phyloP scores from a whole-genome alignment of 2,888 invertebrate species.

The Epinotia demarniana region DNA sequence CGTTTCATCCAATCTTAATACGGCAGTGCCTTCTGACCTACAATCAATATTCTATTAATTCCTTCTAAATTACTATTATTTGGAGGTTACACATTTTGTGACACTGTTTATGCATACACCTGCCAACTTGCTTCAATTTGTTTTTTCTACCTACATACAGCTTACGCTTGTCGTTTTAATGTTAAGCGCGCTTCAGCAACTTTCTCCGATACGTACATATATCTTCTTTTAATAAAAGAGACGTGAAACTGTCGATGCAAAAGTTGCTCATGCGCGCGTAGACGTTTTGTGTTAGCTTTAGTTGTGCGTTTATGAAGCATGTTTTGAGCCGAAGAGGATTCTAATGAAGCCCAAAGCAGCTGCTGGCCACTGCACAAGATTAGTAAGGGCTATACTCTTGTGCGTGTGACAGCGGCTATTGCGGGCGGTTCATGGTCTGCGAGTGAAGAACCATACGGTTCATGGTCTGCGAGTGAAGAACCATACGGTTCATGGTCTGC shows the following conservation, averaged over 20 bases:
- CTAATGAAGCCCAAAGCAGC: slow-evolving; percentile 93
- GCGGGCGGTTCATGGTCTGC: slow-evolving; percentile 88
- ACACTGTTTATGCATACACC: neutral
- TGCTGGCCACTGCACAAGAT: slow-evolving; percentile 99
- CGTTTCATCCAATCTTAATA: neutral
- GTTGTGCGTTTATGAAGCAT: slow-evolving; percentile 34
- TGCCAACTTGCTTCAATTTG: neutral
- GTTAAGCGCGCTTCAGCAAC: neutral
- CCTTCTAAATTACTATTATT: neutral
- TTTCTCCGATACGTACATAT: neutral
- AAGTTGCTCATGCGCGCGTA: slow-evolving; percentile 1
- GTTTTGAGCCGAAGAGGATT: slow-evolving; percentile 46
- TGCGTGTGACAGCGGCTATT: slow-evolving; percentile 99
- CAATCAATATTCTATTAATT: too few relatives aligned
- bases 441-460: slow-evolving; percentile 54
- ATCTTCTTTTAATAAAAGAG: neutral
- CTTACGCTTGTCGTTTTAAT: slow-evolving; percentile 1
- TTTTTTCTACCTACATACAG: neutral
- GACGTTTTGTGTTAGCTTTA: slow-evolving; percentile 23
- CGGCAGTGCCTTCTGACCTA: neutral
- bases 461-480: too few relatives aligned
- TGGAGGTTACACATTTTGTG: neutral
- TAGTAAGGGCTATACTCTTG: slow-evolving; percentile 94
- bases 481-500: slow-evolving; percentile 80
- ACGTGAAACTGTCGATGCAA: neutral